Base-by-base conservation (phyloP, 2,888 invertebrate genomes). In the Trichogramma dendrolimi region DNA sequence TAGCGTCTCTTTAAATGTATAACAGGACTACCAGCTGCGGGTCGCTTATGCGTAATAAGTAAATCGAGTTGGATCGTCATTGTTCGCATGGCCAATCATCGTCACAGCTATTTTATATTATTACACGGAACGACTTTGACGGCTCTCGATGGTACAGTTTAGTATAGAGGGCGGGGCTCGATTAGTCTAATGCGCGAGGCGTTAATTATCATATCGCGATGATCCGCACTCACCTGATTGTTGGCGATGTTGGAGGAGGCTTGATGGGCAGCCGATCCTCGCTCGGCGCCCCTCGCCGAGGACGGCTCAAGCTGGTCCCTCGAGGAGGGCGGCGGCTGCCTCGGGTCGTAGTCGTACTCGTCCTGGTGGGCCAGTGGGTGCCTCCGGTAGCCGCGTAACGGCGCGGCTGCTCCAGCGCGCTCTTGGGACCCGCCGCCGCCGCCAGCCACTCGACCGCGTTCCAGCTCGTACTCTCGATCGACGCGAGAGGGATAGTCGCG, bases 311-410 rank as follows among this genome's bases (percentile, higher is more conserved):
- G 68, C 59, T 70, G 71, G 54, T 71, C 71, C 55, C 58, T 4
- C 52, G 5, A 8, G 46, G 43, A 14, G 51, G 11, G 40, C 43
- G 70, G 65, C 53, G 69, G 67, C 4, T 71, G 69, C 62, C 70
- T 72, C 51, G 71, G 71, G 57, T 75, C 77, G 68, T 74, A 73
- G 58, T 75, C 74, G 62, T 74, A 72, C 57, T 74, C 72, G 66
- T 70, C 71, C 11, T 71, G 70, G 53, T 58, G 65, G 48, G 10
- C 48, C 27, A 27, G 27, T 27, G 27, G 27, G 27, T 27, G 27
- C 27, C 27, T 43, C 11, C 53, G 58, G 11, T 51, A 53, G 5
- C 47, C 49, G n/a, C 27, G 27, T 27, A 27, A 27, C 27, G 55
- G 27, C 48, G 58, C 14, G 41, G 40, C 14, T 3, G 50, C 14